Evolutionary conservation across 2,888 invertebrate species (phyloP), one percentile per base, ranked within the genome.

Genomic region (Desoria tigrina): DNA sequence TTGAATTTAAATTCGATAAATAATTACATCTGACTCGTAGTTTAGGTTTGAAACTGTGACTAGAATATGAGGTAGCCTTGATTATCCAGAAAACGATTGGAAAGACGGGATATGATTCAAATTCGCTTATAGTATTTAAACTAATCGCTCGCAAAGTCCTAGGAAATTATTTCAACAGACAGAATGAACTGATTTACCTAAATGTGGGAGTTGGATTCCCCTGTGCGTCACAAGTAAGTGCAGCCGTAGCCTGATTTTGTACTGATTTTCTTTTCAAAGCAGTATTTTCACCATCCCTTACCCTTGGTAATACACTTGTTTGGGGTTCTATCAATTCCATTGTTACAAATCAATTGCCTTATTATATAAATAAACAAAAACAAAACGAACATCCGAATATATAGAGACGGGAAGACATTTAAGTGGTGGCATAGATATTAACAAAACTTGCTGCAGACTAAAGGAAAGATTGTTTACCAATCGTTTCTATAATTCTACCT

Each of bases 301-400:
- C 80, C 71, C 81, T 80, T 23, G 81, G 82, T 42, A 79, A 78
- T 56, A 82, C 85, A 78, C 86, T 86, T 81, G 84, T 84, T 55
- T 85, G 86, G 59, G 87, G 86, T 78, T 84, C 84, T 84, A 80
- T 51, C 79, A 18, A 32, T 32, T 32, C 32, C 32, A 32, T 32
- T 32, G 81, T 70, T 58, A 65, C 42, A 50, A 56, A 7, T 4
- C 32, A 32, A 32, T 32, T 32, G 32, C 32, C 32, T 11, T 32
- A 32, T 32, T 32, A 32, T n/a, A n/a, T n/a, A 39, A 39, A 9
- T 39, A 39, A 11, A 9, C 9, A 39, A 9, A 11, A 39, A 39
- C 14, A n/a, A n/a, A n/a, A 32, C 11, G 6, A 32, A 7, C 32
- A 32, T 32, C 32, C 18, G n/a, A n/a, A 23, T 45, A 6, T 26